Percentiles rank a stretch among this genome's conserved stretches.
Evolutionary conservation across 2,797 vertebrate species (phyloP).

Genomic region (Xenentodon cancila): DNA sequence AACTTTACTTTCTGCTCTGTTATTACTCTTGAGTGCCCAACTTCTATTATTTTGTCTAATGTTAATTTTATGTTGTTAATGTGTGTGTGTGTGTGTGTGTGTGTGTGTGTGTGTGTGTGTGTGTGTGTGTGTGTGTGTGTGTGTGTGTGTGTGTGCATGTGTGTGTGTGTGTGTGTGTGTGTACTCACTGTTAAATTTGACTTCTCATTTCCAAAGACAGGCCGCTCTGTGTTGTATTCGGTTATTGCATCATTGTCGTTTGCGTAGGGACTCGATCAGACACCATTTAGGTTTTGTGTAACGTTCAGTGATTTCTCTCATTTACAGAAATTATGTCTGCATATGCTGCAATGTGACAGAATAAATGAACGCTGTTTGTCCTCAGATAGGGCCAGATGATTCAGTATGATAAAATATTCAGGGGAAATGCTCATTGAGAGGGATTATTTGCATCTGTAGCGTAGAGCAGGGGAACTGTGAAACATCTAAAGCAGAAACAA

Average conservation of each 20-base stretch:
- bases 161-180: slow-evolving; percentile 6
- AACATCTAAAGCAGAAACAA: slow-evolving; percentile 38
- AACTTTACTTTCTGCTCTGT: slow-evolving; percentile 34
- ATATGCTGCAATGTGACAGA: slow-evolving; percentile 40
- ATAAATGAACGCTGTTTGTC: slow-evolving; percentile 41
- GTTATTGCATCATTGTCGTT: slow-evolving; percentile 56
- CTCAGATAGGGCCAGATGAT: slow-evolving; percentile 44
- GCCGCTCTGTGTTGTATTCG: slow-evolving; percentile 32
- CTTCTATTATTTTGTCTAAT: slow-evolving; percentile 65
- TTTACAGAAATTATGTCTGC: slow-evolving; percentile 57
- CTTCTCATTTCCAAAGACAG: slow-evolving; percentile 52
- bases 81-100: neutral
- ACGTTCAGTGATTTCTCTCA: slow-evolving; percentile 46
- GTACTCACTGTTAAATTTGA: slow-evolving; percentile 46
- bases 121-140: neutral
- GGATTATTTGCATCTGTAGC: slow-evolving; percentile 51
- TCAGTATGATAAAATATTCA: slow-evolving; percentile 57
- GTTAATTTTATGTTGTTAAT: slow-evolving; percentile 56
- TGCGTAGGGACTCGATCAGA: slow-evolving; percentile 35
- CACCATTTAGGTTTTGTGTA: slow-evolving; percentile 51
- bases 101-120: slow-evolving; percentile 23
- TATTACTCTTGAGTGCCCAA: slow-evolving; percentile 52
- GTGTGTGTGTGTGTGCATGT: neutral
- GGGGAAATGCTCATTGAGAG: slow-evolving; percentile 34
- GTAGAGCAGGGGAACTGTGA: slow-evolving; percentile 12